Base-by-base conservation (phyloP, 2,113 vertebrate genomes). In the Thoracochromis brauschi region DNA sequence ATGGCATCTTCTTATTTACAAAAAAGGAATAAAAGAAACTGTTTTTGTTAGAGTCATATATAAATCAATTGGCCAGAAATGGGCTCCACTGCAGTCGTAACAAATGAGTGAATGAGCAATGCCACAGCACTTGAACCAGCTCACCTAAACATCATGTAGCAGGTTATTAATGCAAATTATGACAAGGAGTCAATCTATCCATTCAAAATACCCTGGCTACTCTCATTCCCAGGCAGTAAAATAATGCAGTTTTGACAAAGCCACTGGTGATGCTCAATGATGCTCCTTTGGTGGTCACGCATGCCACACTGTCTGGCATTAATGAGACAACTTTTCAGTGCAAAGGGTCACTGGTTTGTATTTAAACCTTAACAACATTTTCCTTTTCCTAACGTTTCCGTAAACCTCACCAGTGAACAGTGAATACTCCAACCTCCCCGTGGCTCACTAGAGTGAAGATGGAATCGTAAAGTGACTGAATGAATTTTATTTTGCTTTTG, bases 401-500 rank as follows among this genome's bases (percentile, higher is more conserved):
- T 17, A 2, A 47, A 75, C 42, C 42, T 47, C 21, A 19, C 21
- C 24, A 19, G 9, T 29, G 42, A 75, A 49, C 14, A 31, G 60
- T 12, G 24, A 75, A 8, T 6, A 0, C 63, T 21, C 63, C 33
- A 68, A 21, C 63, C 63, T 68, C 10, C 35, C 11, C 7, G 0
- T 38, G 60, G 4, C 13, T 9, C 38, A 24, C n/a, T 24, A 24
- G n/a, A 42, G 38, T 9, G 0, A 42, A 71, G 12, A 2, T 16
- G n/a, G n/a, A 0, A 24, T 14, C 12, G 1, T 42, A 42, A 71
- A 21, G n/a, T 0, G 8, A 71, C n/a, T 71, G 12, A 71, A 9
- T 21, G 0, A 9, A 1, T 5, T 42, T 4, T 0, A 16, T 17
- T 58, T 65, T n/a, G 35, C 35, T 40, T 38, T 68, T n/a, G 33